Base-by-base conservation (phyloP, 2,888 invertebrate species). In the Linyphia triangularis region DNA sequence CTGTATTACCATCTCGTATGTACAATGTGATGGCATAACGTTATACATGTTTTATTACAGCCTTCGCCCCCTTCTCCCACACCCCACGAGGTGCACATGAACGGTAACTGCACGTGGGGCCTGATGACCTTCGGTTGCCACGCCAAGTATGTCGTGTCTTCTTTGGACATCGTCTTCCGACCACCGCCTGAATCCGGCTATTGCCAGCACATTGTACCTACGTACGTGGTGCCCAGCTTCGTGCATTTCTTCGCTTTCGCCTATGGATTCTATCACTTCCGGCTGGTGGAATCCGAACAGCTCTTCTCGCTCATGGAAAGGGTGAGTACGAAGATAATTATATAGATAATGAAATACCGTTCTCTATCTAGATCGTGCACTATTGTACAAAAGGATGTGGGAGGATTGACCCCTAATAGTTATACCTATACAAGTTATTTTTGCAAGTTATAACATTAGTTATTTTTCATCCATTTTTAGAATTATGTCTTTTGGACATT, bases 231-330 rank as follows among this genome's bases (percentile, higher is more conserved):
- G 40, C 93, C 93, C 10, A 92, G 92, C 88, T 72, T 92, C 65
- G 91, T 93, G 10, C 93, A 93, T 89, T 91, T 93, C 78, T 84
- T 92, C 4, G 92, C 93, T 0, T 93, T 91, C 89, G 73, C 92
- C 26, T 91, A 92, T 89, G 93, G 93, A 10, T 90, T 93, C 72
- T 91, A 91, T 61, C 92, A 92, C 75, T 92, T 93, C 83, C 90
- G 93, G 33, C 90, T 92, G 13, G 91, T 91, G n/a, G 92, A 92
- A 84, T 92, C 92, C 86, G 93, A 93, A 88, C 92, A 92, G 85
- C 90, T 93, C n/a, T 92, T 92, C 90, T 92, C 92, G 3, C 88
- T 93, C 5, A 93, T 93, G 92, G 92, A 93, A 91, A 92, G 92
- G 91, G 93, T 92, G 84, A 90, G 92, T 85, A 37, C 26, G n/a